phyloP scores from a whole-genome alignment of 1,140 invertebrate species.

The Macrotrachela quadricornifera region DNA sequence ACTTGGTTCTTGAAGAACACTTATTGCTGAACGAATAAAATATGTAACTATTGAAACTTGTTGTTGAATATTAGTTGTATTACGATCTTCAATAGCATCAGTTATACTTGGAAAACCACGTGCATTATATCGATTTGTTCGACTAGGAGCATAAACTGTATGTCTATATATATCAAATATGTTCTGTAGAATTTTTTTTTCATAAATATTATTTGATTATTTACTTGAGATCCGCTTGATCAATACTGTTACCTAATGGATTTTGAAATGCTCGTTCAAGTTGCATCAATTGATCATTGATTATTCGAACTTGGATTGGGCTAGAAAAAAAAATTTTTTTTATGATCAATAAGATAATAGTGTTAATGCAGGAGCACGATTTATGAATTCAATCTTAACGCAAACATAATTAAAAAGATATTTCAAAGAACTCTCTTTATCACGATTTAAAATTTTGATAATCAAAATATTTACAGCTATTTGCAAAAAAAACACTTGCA shows the following conservation, averaged over 20 bases:
- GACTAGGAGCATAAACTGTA: slow-evolving; percentile 7
- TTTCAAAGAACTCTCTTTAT: no score
- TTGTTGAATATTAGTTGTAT: neutral
- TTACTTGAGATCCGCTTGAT: neutral
- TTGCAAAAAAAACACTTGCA: no score
- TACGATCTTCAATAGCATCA: slow-evolving; percentile 3
- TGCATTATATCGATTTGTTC: slow-evolving; percentile 1
- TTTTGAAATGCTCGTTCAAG: slow-evolving; percentile 5
- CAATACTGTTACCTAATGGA: neutral
- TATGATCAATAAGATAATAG: no score
- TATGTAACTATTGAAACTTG: slow-evolving; percentile 8
- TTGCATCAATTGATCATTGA: slow-evolving; percentile 5
- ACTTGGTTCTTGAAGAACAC: neutral
- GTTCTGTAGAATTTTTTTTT: neutral
- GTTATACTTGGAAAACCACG: slow-evolving; percentile 3
- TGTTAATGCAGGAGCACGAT: no score
- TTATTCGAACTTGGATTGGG: neutral
- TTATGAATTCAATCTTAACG: no score
- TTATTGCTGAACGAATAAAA: slow-evolving; percentile 2
- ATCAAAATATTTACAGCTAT: no score
- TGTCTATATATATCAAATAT: neutral
- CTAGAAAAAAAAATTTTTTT: no score
- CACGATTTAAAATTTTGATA: no score
- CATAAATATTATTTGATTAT: neutral
- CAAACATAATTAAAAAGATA: no score